Base-by-base conservation (phyloP, 2,888 invertebrate species). In the Autographa gamma region DNA sequence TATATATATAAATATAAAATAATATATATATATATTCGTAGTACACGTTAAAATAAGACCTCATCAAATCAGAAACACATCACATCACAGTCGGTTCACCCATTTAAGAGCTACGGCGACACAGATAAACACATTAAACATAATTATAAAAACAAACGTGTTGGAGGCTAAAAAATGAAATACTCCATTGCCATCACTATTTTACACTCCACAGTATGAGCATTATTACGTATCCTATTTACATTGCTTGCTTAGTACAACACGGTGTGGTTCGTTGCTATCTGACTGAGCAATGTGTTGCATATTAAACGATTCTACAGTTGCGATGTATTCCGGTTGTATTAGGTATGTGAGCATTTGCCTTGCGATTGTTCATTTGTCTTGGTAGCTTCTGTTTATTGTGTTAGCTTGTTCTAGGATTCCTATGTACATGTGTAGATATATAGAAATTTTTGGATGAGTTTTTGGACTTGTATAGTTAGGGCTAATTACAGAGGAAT, bases 351-450 rank as follows among this genome's bases (percentile, higher is more conserved):
- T 56, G 54, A 13, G 54, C 19, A 19, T 54, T 56, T 54, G 54
- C 54, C 13, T 19, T 54, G 54, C 19, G 54, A 56, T 56, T 56
- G 54, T 56, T 56, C 54, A 56, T 56, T 56, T 25, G 54, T 56
- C 54, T 56, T 13, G 19, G 13, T 0, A 13, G 25, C 54, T 56
- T 25, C 19, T 56, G 19, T 18, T 19, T 54, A 56, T 56, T 11
- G 19, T 25, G 25, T 56, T 56, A 48, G 16, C 43, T 43, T 0
- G 14, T 43, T 16, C 16, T 43, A 43, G 14, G 16, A n/a, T n/a
- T n/a, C 48, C 16, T 16, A 6, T 5, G 4, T 6, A 16, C 5
- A 16, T 16, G 14, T 14, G 4, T 48, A 7, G n/a, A 48, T n/a
- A 4, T 48, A 48, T 48, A 5, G 43, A 43, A 43, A 48, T 6